These are phyloP conservation scores for Grapholita molesta DNA, from an alignment of 1,140 invertebrate genomes.

Conservation along the genomic window DNA sequence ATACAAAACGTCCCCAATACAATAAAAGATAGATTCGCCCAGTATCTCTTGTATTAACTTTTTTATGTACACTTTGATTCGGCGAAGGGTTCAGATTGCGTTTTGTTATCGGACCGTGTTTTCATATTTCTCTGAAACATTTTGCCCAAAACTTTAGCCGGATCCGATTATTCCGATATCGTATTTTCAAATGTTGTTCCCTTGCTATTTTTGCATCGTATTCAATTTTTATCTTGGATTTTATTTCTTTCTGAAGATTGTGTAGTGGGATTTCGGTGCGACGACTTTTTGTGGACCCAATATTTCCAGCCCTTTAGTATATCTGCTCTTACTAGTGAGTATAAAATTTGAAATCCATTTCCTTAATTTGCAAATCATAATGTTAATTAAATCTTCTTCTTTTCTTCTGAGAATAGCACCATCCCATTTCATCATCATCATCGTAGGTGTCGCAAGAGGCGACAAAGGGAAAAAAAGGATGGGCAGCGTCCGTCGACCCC, in stretches of 20 bases:
- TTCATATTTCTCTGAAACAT: slow-evolving; percentile 4
- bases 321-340: too few species aligned
- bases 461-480: too few species aligned
- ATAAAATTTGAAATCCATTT: too few species aligned
- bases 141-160: slow-evolving; percentile 1
- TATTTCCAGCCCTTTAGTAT: too few species aligned
- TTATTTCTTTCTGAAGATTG: not conserved
- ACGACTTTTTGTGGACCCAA: too few species aligned
- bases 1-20: not conserved
- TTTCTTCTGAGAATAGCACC: too few species aligned
- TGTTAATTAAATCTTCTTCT: too few species aligned
- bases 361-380: too few species aligned
- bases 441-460: too few species aligned
- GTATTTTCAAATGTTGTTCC: not conserved
- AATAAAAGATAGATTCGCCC: slow-evolving; percentile 6
- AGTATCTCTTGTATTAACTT: slow-evolving; percentile 12
- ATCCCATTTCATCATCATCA: too few species aligned
- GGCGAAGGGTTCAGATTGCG: slow-evolving; percentile 10
- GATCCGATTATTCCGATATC: slow-evolving; percentile 6
- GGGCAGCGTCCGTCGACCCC: too few species aligned
- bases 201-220: not conserved
- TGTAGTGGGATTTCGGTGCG: not conserved
- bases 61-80: slow-evolving; percentile 13
- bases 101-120: slow-evolving; percentile 4
- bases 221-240: slow-evolving; percentile 10